These are phyloP conservation scores for Lophochroa leadbeateri DNA, from an alignment of 2,113 vertebrate species.

Conservation along the genomic window DNA sequence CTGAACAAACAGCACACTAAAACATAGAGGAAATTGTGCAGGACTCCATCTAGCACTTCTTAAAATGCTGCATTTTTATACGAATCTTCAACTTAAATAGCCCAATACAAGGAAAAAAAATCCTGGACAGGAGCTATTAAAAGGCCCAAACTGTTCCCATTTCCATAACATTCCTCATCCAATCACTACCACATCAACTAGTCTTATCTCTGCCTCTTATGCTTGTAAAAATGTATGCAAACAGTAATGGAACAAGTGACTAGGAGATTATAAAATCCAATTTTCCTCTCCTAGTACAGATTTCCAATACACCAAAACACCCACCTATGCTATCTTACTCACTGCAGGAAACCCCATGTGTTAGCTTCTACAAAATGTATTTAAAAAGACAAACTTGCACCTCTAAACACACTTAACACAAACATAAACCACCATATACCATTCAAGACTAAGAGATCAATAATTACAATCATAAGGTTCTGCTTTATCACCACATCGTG, in stretches of 20 bases:
- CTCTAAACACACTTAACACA: neutral
- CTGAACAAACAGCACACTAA: neutral
- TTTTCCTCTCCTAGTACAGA: constrained; percentile 36
- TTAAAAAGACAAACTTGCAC: neutral
- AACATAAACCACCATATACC: neutral
- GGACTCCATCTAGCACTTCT: neutral
- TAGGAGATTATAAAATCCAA: constrained; percentile 29
- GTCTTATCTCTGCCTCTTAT: neutral
- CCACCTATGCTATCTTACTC: constrained; percentile 36
- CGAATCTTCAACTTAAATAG: constrained; percentile 1
- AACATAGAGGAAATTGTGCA: neutral
- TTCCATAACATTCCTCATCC: neutral
- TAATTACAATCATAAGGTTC: neutral
- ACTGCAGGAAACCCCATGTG: neutral
- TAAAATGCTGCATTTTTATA: neutral
- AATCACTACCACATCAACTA: neutral
- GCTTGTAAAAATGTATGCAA: constrained; percentile 38
- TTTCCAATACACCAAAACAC: constrained; percentile 42
- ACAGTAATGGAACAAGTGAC: constrained; percentile 47
- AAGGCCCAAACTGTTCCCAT: neutral
- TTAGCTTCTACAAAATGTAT: neutral
- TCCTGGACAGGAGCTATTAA: neutral
- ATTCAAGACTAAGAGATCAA: neutral
- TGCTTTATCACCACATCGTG: neutral
- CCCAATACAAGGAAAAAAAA: neutral